Evolutionary conservation across 1,140 invertebrate genomes (phyloP).

Genomic region (Aphelenchoides besseyi): DNA sequence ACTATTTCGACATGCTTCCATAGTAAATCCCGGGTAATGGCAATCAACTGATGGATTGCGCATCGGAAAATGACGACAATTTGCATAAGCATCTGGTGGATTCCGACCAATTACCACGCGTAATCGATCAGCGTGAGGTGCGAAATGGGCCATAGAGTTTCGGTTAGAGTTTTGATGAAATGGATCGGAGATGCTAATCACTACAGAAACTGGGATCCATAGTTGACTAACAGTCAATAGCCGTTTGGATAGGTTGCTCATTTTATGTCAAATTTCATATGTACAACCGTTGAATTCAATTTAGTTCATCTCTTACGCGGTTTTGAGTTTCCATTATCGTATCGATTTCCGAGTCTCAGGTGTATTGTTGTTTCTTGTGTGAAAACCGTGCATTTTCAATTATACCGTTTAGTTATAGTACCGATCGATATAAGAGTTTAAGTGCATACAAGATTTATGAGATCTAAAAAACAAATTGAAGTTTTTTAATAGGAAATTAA

Average conservation of each 20-base stretch:
- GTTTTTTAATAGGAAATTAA: too few species aligned
- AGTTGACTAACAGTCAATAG: not conserved
- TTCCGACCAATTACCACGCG: conserved; percentile 35
- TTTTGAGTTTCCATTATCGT: not conserved
- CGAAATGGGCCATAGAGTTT: conserved; percentile 5
- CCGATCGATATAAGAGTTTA: too few species aligned
- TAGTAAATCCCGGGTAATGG: conserved; percentile 40
- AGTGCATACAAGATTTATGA: too few species aligned
- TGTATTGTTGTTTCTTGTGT: not conserved
- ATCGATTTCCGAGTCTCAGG: not conserved
- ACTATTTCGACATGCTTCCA: conserved; percentile 30
- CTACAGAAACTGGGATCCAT: not conserved
- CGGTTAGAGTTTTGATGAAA: not conserved
- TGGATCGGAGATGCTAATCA: not conserved
- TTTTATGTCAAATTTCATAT: not conserved
- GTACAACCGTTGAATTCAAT: not conserved
- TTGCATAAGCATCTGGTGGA: conserved; percentile 41
- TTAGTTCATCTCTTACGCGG: not conserved
- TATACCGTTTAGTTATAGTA: too few species aligned
- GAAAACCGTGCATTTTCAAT: not conserved
- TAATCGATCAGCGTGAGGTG: not conserved
- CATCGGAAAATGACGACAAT: conserved; percentile 32
- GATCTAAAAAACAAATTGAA: too few species aligned
- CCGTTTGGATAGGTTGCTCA: not conserved
- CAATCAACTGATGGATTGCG: conserved; percentile 33